These are phyloP conservation scores for Nephrotoma appendiculata DNA, from an alignment of 2,888 invertebrate species.

Conservation along the genomic window DNA sequence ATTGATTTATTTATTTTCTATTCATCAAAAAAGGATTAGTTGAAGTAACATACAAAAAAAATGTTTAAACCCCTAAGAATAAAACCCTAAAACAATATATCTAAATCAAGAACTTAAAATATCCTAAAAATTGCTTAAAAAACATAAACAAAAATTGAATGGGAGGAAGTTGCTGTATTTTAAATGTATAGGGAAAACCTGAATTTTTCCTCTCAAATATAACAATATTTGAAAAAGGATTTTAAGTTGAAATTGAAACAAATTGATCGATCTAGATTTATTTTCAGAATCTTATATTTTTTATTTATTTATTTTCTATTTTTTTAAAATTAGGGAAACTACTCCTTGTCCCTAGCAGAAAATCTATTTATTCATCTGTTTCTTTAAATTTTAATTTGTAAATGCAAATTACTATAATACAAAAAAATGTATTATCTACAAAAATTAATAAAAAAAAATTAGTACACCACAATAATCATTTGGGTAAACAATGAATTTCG, in stretches of 20 bases:
- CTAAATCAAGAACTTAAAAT: neutral
- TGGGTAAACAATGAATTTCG: too few species aligned
- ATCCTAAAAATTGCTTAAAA: neutral
- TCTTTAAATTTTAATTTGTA: too few species aligned
- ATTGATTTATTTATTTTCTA: neutral
- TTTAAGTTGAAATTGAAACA: conserved; percentile 10
- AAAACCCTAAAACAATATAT: neutral
- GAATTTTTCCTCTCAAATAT: neutral
- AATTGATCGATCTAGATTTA: conserved; percentile 8
- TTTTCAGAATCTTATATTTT: neutral
- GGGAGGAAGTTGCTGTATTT: neutral
- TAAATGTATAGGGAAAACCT: neutral
- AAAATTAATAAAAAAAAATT: too few species aligned
- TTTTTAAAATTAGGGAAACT: neutral
- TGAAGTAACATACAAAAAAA: neutral
- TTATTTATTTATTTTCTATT: neutral
- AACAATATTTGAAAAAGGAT: conserved; percentile 5
- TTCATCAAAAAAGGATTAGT: neutral
- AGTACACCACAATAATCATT: too few species aligned
- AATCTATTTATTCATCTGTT: too few species aligned
- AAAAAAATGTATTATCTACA: too few species aligned
- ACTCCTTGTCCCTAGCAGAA: too few species aligned
- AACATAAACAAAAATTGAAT: neutral
- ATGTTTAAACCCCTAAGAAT: neutral
- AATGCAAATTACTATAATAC: too few species aligned